Evolutionary conservation across 2,113 vertebrate genomes (phyloP).

Genomic region (Cryptomyrus ogoouensis): DNA sequence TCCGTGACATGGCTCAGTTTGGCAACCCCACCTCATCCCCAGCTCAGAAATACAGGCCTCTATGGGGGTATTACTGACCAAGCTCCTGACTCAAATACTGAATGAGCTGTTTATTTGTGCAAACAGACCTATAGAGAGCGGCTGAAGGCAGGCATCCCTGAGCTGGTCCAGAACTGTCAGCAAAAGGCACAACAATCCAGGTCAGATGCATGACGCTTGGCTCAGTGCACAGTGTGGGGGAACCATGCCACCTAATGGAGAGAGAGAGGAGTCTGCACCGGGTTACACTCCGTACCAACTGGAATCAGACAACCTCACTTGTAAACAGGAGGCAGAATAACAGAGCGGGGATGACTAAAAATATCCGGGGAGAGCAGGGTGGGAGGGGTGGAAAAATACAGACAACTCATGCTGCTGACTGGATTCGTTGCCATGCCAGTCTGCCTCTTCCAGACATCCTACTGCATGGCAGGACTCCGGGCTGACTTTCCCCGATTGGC

Average conservation of each 20-base stretch:
- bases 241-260: background rate
- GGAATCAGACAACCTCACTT: background rate
- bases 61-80: background rate
- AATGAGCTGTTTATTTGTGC: background rate
- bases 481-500: slow-evolving; percentile 52
- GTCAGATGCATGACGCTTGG: background rate
- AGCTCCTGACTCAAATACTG: background rate
- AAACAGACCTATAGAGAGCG: background rate
- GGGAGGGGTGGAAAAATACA: background rate
- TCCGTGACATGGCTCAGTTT: background rate
- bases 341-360: background rate
- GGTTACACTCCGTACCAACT: background rate
- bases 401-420: background rate
- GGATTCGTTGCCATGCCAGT: background rate
- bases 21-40: background rate
- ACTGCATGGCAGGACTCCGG: slow-evolving; percentile 29
- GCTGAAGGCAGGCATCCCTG: background rate
- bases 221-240: background rate
- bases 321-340: background rate
- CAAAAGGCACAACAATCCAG: background rate
- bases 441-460: background rate
- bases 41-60: background rate
- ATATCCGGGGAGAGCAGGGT: background rate
- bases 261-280: background rate
- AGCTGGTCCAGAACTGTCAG: background rate